phyloP scores from a whole-genome alignment of 2,797 vertebrate species.

The Cryptoblepharus egeriae region DNA sequence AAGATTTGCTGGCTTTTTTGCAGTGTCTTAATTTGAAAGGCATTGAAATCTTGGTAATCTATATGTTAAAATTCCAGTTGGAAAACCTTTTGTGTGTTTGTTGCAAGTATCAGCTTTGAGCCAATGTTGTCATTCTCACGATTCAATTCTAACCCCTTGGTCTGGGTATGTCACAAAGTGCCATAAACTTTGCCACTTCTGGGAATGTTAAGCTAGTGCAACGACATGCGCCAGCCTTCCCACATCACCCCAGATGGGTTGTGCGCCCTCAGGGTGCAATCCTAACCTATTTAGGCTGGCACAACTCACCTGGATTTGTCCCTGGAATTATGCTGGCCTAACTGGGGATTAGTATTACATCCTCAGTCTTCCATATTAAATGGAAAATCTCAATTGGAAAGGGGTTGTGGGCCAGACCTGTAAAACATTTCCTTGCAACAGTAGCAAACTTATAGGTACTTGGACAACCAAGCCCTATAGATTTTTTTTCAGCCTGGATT shows the following conservation, averaged over 20 bases:
- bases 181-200: no score
- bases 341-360: no score
- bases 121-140: not conserved
- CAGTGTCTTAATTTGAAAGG: slow-evolving; percentile 57
- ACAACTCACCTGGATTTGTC: no score
- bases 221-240: no score
- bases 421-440: not conserved
- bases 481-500: not conserved
- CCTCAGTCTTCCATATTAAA: not conserved
- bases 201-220: no score
- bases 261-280: no score
- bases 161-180: no score
- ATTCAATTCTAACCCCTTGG: no score
- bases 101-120: not conserved
- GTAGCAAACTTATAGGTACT: not conserved
- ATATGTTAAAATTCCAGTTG: slow-evolving; percentile 37
- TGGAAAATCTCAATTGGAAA: not conserved
- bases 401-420: not conserved
- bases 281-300: no score
- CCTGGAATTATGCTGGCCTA: no score
- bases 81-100: slow-evolving; percentile 39
- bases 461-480: not conserved
- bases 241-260: no score
- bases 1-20: slow-evolving; percentile 62
- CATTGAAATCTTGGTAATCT: slow-evolving; percentile 37